Conservation (phyloP, 2,888 invertebrate genomes). For the Archaeoteleia sp. region DNA sequence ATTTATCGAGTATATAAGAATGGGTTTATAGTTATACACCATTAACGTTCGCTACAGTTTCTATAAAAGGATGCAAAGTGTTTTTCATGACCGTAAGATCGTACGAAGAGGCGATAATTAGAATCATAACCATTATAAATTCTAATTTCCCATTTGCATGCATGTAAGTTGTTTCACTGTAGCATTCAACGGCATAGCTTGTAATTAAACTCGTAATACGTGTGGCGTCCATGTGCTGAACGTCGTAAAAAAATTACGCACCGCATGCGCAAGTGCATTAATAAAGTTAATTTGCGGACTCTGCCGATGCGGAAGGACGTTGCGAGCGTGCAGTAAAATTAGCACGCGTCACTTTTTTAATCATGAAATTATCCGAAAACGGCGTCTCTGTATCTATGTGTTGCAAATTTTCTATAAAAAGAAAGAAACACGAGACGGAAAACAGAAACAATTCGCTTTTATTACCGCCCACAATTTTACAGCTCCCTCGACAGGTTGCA, state of each 20-base stretch:
- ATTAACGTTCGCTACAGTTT: too few relatives aligned
- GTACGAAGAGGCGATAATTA: conserved; percentile 16
- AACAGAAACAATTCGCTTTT: neutral
- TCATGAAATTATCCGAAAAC: neutral
- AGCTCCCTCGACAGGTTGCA: neutral
- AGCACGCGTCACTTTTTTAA: neutral
- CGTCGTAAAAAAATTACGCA: neutral
- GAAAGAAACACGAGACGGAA: neutral
- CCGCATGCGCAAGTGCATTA: neutral
- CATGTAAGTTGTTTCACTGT: conserved; percentile 3
- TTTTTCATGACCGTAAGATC: too few relatives aligned
- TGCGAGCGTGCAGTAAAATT: too few relatives aligned
- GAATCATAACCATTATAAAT: conserved; percentile 5
- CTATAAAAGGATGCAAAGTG: too few relatives aligned
- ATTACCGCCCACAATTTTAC: neutral
- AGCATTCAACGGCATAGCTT: neutral
- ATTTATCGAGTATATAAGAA: too few relatives aligned
- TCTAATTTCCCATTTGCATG: conserved; percentile 12
- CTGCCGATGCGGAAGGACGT: too few relatives aligned
- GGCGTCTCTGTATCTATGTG: too few relatives aligned
- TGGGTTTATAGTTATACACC: too few relatives aligned
- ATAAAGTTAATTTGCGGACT: neutral
- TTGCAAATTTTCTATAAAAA: too few relatives aligned
- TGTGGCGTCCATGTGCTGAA: too few relatives aligned
- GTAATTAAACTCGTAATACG: conserved; percentile 3